Base-by-base conservation (phyloP, 2,888 invertebrate species). In the Drosophila infuscata region DNA sequence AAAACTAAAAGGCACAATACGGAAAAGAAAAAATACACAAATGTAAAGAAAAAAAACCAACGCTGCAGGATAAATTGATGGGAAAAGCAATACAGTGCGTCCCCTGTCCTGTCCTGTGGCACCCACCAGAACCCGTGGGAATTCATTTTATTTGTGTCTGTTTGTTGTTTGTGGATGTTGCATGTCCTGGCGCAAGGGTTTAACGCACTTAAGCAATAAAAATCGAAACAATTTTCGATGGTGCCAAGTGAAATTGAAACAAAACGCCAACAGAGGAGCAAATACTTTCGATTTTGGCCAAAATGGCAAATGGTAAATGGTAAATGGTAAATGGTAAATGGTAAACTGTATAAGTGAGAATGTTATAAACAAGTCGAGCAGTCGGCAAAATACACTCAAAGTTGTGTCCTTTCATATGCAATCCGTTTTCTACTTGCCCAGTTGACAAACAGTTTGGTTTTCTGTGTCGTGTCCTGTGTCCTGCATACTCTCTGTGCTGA, bases 121-220 rank as follows among this genome's bases (percentile, higher is more conserved):
- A 29, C 30, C 17, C 56, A 38, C n/a, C 43, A 49, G 56, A 7
- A 8, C 46, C 60, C 35, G 20, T 36, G 52, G 41, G 46, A 29
- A 54, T 54, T 46, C 15, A 4, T n/a, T 54, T 53, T 33, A 33
- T 33, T 53, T 54, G 2, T 36, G 3, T 25, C 15, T 63, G 59
- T 52, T 56, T 61, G 46, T 51, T 60, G 54, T 38, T 43, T 46
- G 20, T 51, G 68, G 70, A 76, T 25, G 25, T 72, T 81, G 82
- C 83, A 81, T 76, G 75, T 72, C 66, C 57, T 65, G 82, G 76
- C 76, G 83, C 79, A 88, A 88, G 87, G 86, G 88, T 76, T 89
- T 88, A 89, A 89, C 88, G 89, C 88, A 89, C 88, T 89, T 89
- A 87, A 89, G 89, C 86, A 88, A 88, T 89, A 89, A 89, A 87